Evolutionary conservation across 2,888 invertebrate genomes (phyloP), one percentile per base, ranked within the genome.

Genomic region (Tiphia femorata): DNA sequence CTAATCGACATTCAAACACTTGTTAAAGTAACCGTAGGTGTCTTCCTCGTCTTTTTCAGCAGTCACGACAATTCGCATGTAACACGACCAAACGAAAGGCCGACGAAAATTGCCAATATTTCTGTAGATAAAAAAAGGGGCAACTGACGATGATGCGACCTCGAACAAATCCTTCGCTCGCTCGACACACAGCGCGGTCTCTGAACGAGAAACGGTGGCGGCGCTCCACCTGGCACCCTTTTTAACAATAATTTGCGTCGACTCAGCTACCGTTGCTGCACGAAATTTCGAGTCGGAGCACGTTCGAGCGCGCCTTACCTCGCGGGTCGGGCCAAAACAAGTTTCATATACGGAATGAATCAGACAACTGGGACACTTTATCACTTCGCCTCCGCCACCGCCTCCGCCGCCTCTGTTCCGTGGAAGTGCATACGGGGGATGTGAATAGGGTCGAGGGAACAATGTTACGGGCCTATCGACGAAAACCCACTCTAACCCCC

Each of bases 371-470:
- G 68, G 54, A 52, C 65, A 55, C 69, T 69, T 65, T 62, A 62
- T 69, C 67, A 51, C 58, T 49, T 53, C 53, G 51, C 53, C 43
- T 50, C 63, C 44, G 14, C 40, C 40, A n/a, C n/a, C n/a, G 23
- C 38, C 42, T 38, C 44, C 43, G 14, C 16, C 12, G 51, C 53
- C 33, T 44, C 19, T 14, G 27, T 38, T 38, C 41, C 30, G 41
- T 21, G 27, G 6, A 21, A 41, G 4, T n/a, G 46, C 30, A 47
- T 2, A 8, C 38, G 25, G 20, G 43, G 27, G 49, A 50, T 30
- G 53, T 29, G 54, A 63, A 67, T 40, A 38, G 48, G 67, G 68
- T 58, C 68, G 68, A 56, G 60, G 53, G 58, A 60, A 67, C 67
- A 64, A 67, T 67, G 68, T 60, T 56, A 47, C 57, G n/a, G n/a